These are phyloP conservation scores for Rhea pennata DNA, from an alignment of 2,113 vertebrate species.

Conservation along the genomic window DNA sequence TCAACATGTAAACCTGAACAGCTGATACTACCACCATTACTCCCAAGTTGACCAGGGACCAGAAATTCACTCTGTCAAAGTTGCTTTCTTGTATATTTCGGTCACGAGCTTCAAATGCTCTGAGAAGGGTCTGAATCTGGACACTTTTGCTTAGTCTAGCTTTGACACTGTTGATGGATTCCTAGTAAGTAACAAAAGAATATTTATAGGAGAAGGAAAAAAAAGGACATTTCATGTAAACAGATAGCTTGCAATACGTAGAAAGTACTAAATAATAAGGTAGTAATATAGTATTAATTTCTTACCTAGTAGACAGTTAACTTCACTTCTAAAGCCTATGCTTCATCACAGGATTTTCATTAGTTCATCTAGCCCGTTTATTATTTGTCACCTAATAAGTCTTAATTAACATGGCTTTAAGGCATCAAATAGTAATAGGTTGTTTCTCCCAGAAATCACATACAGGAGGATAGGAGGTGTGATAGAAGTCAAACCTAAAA, in stretches of 20 bases:
- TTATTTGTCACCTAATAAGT: neutral
- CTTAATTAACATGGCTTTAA: neutral
- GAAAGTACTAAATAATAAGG: neutral
- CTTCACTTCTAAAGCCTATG: neutral
- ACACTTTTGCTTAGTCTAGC: slow-evolving; percentile 91
- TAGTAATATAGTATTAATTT: neutral
- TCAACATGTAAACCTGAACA: slow-evolving; percentile 92
- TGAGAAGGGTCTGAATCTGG: slow-evolving; percentile 92
- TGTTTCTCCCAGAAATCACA: neutral
- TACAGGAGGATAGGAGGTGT: neutral
- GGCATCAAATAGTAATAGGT: neutral
- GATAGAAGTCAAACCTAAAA: neutral
- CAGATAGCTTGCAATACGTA: neutral
- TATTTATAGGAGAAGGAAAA: slow-evolving; percentile 29
- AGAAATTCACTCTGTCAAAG: slow-evolving; percentile 92
- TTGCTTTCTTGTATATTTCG: slow-evolving; percentile 97
- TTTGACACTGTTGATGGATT: slow-evolving; percentile 95
- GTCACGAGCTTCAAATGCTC: slow-evolving; percentile 96
- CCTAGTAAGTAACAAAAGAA: slow-evolving; percentile 77
- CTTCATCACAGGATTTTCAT: neutral
- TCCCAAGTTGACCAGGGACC: slow-evolving; percentile 89
- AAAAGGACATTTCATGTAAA: neutral
- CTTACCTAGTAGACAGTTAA: neutral
- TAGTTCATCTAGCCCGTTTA: neutral
- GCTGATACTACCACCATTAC: slow-evolving; percentile 90